phyloP scores from a whole-genome alignment of 2,888 invertebrate species.

The Dicyrtomina minuta region DNA sequence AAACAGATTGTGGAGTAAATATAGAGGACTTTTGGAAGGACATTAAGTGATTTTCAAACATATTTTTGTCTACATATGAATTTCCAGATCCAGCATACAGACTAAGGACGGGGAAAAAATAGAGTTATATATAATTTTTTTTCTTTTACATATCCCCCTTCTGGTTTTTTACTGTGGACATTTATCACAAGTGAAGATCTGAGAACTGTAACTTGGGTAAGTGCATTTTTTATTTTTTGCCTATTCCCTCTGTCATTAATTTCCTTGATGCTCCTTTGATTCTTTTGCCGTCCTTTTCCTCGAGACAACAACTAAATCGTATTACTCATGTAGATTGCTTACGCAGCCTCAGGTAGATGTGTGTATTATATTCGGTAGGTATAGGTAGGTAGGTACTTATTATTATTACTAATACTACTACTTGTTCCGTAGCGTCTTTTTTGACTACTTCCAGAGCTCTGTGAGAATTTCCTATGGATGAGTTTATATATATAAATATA shows the following conservation, averaged over 20 bases:
- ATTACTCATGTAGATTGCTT: too few species aligned
- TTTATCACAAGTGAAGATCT: slow-evolving; percentile 27
- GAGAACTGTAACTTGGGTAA: slow-evolving; percentile 31
- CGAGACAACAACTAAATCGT: slow-evolving; percentile 13
- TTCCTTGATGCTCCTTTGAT: slow-evolving; percentile 31
- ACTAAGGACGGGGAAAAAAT: neutral
- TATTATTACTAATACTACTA: too few species aligned
- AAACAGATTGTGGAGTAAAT: too few species aligned
- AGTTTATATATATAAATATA: too few species aligned
- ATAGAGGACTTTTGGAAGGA: neutral
- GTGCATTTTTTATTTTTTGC: slow-evolving; percentile 34
- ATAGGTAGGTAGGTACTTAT: too few species aligned
- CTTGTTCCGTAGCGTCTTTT: too few species aligned
- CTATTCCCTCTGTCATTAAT: slow-evolving; percentile 31
- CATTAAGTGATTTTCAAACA: slow-evolving; percentile 5
- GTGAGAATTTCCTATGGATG: too few species aligned
- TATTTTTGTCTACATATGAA: neutral
- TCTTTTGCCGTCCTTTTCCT: slow-evolving; percentile 21
- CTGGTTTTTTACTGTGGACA: slow-evolving; percentile 14
- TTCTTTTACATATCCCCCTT: neutral
- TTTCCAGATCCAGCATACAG: neutral
- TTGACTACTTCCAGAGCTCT: too few species aligned
- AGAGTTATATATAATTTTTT: neutral
- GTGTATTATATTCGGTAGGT: too few species aligned
- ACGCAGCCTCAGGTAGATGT: too few species aligned